These are phyloP conservation scores for Melanerpes formicivorus DNA, from an alignment of 2,113 vertebrate genomes.

Conservation along the genomic window DNA sequence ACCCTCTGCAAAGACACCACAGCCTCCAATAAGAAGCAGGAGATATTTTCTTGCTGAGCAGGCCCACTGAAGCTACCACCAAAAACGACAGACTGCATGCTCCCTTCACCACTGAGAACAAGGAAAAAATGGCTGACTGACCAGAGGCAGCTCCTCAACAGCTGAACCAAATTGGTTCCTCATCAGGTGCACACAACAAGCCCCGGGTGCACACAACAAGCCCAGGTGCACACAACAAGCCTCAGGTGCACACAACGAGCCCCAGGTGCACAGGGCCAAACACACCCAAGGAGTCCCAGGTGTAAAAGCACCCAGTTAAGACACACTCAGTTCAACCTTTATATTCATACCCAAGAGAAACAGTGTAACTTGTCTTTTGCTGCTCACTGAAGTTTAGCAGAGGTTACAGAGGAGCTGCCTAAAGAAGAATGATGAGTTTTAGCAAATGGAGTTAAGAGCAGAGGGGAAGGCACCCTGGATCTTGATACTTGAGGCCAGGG, in stretches of 20 bases:
- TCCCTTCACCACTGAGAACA: neutral
- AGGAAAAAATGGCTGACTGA: neutral
- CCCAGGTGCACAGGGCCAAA: too few relatives aligned
- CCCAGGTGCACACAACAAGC: neutral
- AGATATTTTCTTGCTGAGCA: neutral
- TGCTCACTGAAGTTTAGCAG: neutral
- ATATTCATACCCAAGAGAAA: neutral
- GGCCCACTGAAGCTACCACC: neutral
- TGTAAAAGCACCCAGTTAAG: too few relatives aligned
- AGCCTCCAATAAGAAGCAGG: neutral
- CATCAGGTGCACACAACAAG: neutral
- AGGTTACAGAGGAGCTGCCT: neutral
- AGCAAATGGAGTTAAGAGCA: neutral
- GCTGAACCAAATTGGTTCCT: neutral
- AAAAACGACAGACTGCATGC: fast-evolving
- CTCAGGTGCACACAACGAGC: neutral
- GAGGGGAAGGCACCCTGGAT: neutral
- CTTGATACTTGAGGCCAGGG: neutral
- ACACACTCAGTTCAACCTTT: neutral
- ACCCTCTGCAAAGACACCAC: neutral
- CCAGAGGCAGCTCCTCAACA: neutral
- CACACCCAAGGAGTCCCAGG: too few relatives aligned
- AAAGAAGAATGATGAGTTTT: neutral
- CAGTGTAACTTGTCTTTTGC: neutral
- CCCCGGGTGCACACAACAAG: neutral